These are phyloP conservation scores for Podarcis raffonei DNA, from an alignment of 2,113 vertebrate genomes.

Conservation along the genomic window DNA sequence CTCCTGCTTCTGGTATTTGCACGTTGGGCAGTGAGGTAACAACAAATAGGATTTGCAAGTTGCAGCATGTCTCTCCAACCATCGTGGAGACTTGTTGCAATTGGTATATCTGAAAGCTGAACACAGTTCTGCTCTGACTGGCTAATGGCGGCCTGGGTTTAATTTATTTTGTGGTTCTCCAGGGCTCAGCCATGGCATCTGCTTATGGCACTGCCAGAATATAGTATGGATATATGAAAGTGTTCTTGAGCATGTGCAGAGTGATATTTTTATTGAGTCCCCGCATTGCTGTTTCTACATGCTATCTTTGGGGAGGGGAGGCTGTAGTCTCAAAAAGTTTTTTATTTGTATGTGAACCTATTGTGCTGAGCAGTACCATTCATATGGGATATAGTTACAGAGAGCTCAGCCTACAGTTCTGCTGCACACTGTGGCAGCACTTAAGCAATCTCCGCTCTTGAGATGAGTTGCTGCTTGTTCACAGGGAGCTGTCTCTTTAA, in stretches of 20 bases:
- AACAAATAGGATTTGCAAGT: neutral
- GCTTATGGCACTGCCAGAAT: neutral
- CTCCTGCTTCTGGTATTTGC: neutral
- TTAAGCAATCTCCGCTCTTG: neutral
- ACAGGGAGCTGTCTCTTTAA: neutral
- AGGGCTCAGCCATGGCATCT: neutral
- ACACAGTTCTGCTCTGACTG: neutral
- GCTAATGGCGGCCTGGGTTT: neutral
- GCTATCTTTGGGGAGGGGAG: neutral
- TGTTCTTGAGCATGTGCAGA: neutral
- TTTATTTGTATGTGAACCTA: neutral
- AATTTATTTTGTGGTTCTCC: neutral
- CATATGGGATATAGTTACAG: neutral
- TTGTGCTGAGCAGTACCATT: neutral
- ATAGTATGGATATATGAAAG: neutral
- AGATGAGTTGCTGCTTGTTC: slow-evolving; percentile 9
- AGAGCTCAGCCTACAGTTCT: neutral
- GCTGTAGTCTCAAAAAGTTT: neutral
- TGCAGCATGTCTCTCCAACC: neutral
- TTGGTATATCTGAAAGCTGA: neutral
- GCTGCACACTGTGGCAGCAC: neutral
- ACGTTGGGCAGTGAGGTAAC: neutral
- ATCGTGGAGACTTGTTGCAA: neutral
- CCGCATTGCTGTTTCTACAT: neutral
- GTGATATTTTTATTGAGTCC: neutral